Conservation (phyloP, 2,797 vertebrate species). For the Perodicticus potto region DNA sequence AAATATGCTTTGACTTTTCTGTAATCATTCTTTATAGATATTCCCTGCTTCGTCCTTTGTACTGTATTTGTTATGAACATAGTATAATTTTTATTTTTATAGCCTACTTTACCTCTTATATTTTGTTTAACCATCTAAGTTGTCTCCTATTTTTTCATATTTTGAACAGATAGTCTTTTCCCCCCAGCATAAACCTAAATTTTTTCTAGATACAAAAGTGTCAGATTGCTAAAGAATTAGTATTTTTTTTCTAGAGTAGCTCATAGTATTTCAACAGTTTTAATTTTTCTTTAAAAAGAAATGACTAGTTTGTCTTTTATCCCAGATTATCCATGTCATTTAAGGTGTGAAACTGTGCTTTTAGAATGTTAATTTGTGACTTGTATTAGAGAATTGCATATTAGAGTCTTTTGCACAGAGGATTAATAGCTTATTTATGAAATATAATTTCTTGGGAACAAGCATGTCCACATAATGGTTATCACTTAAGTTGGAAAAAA, state of each 20-base stretch:
- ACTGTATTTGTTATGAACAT: background rate
- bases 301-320: slow-evolving; percentile 33
- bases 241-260: slow-evolving; percentile 32
- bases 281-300: slow-evolving; percentile 54
- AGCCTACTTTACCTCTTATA: slow-evolving; percentile 15
- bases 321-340: background rate
- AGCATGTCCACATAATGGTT: background rate
- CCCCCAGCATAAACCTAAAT: background rate
- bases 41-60: background rate
- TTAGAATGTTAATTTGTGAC: slow-evolving; percentile 44
- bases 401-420: background rate
- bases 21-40: background rate
- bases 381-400: background rate
- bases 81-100: slow-evolving; percentile 42
- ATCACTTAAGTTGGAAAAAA: background rate
- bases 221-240: slow-evolving; percentile 26
- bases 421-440: slow-evolving; percentile 43
- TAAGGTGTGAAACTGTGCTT: slow-evolving; percentile 30
- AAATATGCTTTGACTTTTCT: background rate
- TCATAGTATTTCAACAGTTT: slow-evolving; percentile 14
- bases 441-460: slow-evolving; percentile 2
- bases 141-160: slow-evolving; percentile 31
- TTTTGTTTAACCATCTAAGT: slow-evolving; percentile 49
- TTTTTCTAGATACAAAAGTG: slow-evolving; percentile 53
- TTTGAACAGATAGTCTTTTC: slow-evolving; percentile 10